A percentile compares a stretch with the other conserved stretches of the same genome.
Evolutionary conservation across 2,888 invertebrate species (phyloP).

Genomic region (Muscina levida): DNA sequence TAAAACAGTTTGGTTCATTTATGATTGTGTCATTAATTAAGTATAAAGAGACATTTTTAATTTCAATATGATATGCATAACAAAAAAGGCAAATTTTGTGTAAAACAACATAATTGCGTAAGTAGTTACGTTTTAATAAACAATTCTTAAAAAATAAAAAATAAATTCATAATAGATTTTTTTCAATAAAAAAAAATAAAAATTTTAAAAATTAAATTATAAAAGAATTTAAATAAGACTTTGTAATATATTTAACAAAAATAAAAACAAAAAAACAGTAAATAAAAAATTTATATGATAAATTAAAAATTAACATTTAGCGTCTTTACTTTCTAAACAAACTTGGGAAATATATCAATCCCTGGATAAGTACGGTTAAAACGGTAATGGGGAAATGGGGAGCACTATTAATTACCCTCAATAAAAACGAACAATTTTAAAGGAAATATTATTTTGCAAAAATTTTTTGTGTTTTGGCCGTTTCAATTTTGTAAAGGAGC

Average conservation of each 20-base stretch:
- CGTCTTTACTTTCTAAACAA: too few species aligned
- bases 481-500: too few species aligned
- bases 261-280: slow-evolving; percentile 42
- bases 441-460: too few species aligned
- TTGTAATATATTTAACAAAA: slow-evolving; percentile 66
- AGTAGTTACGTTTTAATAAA: slow-evolving; percentile 60
- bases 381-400: too few species aligned
- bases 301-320: slow-evolving; percentile 39
- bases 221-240: slow-evolving; percentile 63
- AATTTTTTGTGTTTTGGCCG: too few species aligned
- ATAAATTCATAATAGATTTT: slow-evolving; percentile 54
- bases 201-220: slow-evolving; percentile 38
- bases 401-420: too few species aligned
- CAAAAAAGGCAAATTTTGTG: slow-evolving; percentile 42
- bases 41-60: slow-evolving; percentile 39
- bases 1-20: slow-evolving; percentile 51
- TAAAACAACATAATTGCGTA: slow-evolving; percentile 44
- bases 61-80: too few species aligned
- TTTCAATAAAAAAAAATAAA: slow-evolving; percentile 49
- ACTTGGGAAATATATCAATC: too few species aligned
- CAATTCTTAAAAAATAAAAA: slow-evolving; percentile 13
- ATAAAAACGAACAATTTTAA: too few species aligned
- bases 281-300: slow-evolving; percentile 64
- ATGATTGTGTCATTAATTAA: slow-evolving; percentile 36
- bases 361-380: too few species aligned